Evolutionary conservation across 2,888 invertebrate genomes (phyloP).

Genomic region (Eupsilia transversa): DNA sequence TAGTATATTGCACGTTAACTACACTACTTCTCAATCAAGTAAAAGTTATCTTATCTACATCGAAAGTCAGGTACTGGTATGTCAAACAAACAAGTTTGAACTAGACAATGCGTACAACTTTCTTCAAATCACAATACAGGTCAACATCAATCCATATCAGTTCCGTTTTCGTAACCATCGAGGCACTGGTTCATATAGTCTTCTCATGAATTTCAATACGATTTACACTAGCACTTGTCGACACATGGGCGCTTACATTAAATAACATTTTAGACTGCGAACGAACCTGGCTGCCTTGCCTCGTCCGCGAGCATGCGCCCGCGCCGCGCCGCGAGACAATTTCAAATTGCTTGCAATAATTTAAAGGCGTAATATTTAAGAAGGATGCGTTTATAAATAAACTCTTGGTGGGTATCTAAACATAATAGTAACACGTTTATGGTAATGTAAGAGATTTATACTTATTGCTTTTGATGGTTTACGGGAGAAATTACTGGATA

Average conservation of each 20-base stretch:
- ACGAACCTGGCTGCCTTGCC: conserved; percentile 53
- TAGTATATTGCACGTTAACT: conserved; percentile 52
- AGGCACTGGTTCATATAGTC: conserved; percentile 39
- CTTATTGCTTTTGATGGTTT: conserved; percentile 79
- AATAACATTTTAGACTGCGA: conserved; percentile 70
- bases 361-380: conserved; percentile 80
- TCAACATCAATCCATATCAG: conserved; percentile 47
- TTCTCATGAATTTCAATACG: conserved; percentile 66
- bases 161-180: conserved; percentile 51
- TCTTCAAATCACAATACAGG: conserved; percentile 46
- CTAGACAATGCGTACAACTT: conserved; percentile 57
- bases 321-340: conserved; percentile 82
- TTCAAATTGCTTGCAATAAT: conserved; percentile 84
- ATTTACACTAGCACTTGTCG: conserved; percentile 72
- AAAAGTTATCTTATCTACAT: conserved; percentile 59
- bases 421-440: conserved; percentile 82
- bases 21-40: conserved; percentile 64
- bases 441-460: conserved; percentile 81
- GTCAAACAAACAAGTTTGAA: conserved; percentile 47
- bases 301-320: conserved; percentile 52
- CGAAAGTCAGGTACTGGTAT: conserved; percentile 46
- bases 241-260: conserved; percentile 72
- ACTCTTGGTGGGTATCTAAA: conserved; percentile 74
- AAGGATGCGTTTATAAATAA: conserved; percentile 83
- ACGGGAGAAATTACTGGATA: conserved; percentile 69